Base-by-base conservation (phyloP, 1,140 invertebrate species). In the Glossosoma conforme region DNA sequence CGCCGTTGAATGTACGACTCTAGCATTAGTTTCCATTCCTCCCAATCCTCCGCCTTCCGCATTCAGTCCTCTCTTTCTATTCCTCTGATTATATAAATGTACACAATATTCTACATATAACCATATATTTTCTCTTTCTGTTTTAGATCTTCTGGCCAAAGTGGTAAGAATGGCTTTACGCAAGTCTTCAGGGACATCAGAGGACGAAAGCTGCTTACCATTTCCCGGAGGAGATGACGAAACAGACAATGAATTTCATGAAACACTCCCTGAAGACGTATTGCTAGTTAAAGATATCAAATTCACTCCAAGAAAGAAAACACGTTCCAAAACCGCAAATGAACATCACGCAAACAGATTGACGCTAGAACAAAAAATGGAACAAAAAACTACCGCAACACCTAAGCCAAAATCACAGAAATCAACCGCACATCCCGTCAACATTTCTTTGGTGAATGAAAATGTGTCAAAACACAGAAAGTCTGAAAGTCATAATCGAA, bases 241-340 rank as follows among this genome's bases (percentile, higher is more conserved):
- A 57, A 82, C 81, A 1, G 81, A 84, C 58, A 80, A 74, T 4
- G 81, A 84, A 55, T 80, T 81, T 62, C 80, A 81, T 50, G 82
- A 85, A 62, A 76, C 78, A 9, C 61, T 84, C 53, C 80, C 81
- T 1, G 79, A 79, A 61, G 81, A 84, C 61, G 64, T 69, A 20
- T 60, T 72, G 22, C 68, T 65, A 58, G 60, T 61, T 9, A 75
- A 72, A 66, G 66, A 75, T 47, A 72, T 69, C 14, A 64, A 60
- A 24, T 49, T 69, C 13, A 66, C 38, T 19, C 32, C 13, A 54
- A 54, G 42, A 49, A 44, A 35, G 11, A 45, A 25, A 36, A 20
- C 17, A 11, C 21, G 8, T 15, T 14, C 18, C 40, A n/a, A 30
- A 22, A 28, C 5, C 13, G 40, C 37, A 49, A 50, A 44, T 19